These are phyloP conservation scores for Harmothoe impar DNA, from an alignment of 2,888 invertebrate genomes.

Conservation along the genomic window DNA sequence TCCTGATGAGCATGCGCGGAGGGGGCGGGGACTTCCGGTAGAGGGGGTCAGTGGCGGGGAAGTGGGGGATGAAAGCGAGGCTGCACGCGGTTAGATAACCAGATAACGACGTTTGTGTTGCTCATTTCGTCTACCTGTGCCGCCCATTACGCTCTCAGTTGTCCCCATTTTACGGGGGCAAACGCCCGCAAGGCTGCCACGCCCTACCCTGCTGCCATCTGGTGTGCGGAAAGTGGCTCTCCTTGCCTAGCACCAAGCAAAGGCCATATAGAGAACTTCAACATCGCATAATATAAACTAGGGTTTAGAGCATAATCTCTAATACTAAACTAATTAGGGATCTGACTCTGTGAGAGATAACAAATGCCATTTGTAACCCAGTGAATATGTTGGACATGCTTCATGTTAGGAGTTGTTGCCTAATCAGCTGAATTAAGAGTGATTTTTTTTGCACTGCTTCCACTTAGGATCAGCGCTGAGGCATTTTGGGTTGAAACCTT, in stretches of 20 bases:
- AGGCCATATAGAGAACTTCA: neutral
- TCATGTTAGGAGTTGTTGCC: too few relatives aligned
- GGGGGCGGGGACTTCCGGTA: neutral
- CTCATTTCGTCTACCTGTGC: conserved; percentile 49
- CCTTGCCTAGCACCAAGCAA: neutral
- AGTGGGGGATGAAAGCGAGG: conserved; percentile 50
- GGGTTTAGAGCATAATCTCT: too few relatives aligned
- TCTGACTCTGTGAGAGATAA: too few relatives aligned
- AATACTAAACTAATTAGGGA: too few relatives aligned
- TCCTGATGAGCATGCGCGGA: conserved; percentile 37
- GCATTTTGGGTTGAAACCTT: too few relatives aligned
- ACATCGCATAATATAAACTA: too few relatives aligned
- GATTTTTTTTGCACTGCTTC: too few relatives aligned
- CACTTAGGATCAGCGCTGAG: too few relatives aligned
- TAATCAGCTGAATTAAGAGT: too few relatives aligned
- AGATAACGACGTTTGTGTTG: conserved; percentile 46
- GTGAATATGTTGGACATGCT: too few relatives aligned
- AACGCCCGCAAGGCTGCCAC: conserved; percentile 38
- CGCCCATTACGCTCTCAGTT: neutral
- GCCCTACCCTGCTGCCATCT: conserved; percentile 43
- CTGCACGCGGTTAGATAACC: conserved; percentile 45
- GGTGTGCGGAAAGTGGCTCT: neutral
- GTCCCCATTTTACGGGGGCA: neutral
- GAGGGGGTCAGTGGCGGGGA: conserved; percentile 30
- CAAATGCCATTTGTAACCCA: too few relatives aligned